Conservation (phyloP, 2,888 invertebrate genomes). For the Temnothorax rugatulus region DNA sequence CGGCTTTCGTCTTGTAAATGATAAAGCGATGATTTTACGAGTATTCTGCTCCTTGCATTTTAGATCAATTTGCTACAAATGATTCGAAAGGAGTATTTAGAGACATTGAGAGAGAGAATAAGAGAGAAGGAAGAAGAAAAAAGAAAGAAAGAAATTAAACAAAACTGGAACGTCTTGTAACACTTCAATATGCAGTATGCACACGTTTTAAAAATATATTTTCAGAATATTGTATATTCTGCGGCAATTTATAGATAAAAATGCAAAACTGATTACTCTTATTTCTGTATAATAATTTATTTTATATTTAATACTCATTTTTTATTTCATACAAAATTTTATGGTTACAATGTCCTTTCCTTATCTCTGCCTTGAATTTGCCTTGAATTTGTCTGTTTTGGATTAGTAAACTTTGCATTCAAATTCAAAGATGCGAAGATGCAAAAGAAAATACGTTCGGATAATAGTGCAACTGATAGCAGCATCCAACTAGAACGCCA, state of each 20-base stretch:
- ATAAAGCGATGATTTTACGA: too few relatives aligned
- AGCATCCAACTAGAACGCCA: conserved; percentile 82
- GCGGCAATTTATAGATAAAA: not conserved
- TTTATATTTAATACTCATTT: not conserved
- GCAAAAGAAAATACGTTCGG: conserved; percentile 61
- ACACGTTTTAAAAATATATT: not conserved
- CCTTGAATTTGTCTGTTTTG: not conserved
- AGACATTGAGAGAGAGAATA: too few relatives aligned
- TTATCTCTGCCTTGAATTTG: not conserved
- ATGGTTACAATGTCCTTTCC: not conserved
- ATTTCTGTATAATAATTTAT: not conserved
- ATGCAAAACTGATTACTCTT: not conserved
- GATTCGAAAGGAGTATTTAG: too few relatives aligned
- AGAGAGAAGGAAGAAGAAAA: not conserved
- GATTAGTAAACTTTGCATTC: not conserved
- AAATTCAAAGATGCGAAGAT: not conserved
- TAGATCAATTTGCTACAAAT: too few relatives aligned
- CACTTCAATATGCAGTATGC: too few relatives aligned
- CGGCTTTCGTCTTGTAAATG: too few relatives aligned
- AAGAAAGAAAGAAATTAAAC: not conserved
- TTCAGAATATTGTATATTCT: not conserved
- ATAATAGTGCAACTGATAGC: conserved; percentile 86
- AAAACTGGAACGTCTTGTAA: not conserved
- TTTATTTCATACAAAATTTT: conserved; percentile 60
- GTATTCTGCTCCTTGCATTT: too few relatives aligned